Conservation (phyloP, 2,888 invertebrate species). For the Scrobipalpa costella region DNA sequence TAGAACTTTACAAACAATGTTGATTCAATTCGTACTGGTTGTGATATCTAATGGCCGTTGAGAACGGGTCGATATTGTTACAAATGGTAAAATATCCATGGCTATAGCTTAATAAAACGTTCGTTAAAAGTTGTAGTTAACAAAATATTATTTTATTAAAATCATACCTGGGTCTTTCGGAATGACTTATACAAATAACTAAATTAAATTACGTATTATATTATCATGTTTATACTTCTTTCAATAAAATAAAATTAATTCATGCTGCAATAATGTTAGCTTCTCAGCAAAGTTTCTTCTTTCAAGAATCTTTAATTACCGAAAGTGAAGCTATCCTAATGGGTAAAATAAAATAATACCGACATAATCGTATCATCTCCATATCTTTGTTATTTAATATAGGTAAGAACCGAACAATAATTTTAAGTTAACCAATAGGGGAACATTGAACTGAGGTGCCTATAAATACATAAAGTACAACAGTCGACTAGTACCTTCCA, state of each 20-base stretch:
- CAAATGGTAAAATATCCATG: slow-evolving; percentile 79
- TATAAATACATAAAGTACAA: slow-evolving; percentile 43
- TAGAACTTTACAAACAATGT: slow-evolving; percentile 81
- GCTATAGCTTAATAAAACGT: slow-evolving; percentile 79
- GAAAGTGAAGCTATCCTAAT: slow-evolving; percentile 50
- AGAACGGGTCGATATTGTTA: slow-evolving; percentile 81
- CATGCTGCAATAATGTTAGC: slow-evolving; percentile 63
- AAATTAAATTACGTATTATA: slow-evolving; percentile 63
- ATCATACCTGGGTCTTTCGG: slow-evolving; percentile 72
- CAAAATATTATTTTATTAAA: slow-evolving; percentile 77
- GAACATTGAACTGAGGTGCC: slow-evolving; percentile 44
- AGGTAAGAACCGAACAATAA: slow-evolving; percentile 12
- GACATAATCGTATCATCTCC: slow-evolving; percentile 17
- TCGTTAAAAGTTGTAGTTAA: slow-evolving; percentile 79
- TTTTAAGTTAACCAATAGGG: slow-evolving; percentile 37
- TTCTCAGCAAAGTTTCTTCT: slow-evolving; percentile 55
- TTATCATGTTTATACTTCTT: slow-evolving; percentile 71
- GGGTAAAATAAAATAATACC: too few species aligned
- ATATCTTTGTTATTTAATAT: slow-evolving; percentile 15
- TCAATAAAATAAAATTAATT: slow-evolving; percentile 63
- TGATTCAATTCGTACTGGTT: slow-evolving; percentile 81
- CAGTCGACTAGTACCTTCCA: slow-evolving; percentile 41
- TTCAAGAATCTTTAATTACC: slow-evolving; percentile 48
- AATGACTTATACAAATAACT: slow-evolving; percentile 74
- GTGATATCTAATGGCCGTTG: slow-evolving; percentile 74